Conservation (phyloP, 1,140 invertebrate genomes). For the Dermatophagoides farinae region DNA sequence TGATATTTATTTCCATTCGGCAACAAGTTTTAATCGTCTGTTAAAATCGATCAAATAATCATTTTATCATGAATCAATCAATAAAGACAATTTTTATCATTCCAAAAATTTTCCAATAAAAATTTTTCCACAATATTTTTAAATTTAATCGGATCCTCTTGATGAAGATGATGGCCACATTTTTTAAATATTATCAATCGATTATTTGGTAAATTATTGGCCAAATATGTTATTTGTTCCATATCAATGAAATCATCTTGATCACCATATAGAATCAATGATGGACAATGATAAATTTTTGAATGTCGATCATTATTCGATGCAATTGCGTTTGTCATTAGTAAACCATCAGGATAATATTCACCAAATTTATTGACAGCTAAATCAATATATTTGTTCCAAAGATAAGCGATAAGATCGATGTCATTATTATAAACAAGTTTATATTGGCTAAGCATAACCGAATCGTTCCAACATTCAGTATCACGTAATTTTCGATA, state of each 20-base stretch:
- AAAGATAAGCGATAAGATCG: not conserved
- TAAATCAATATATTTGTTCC: constrained; percentile 9
- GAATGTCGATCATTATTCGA: not conserved
- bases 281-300: not conserved
- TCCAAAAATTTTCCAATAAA: constrained; percentile 15
- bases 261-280: constrained; percentile 2
- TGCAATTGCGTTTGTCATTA: too few relatives aligned
- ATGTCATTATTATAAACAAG: not conserved
- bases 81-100: too few relatives aligned
- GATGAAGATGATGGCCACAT: constrained; percentile 11
- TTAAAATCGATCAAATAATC: too few relatives aligned
- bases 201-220: not conserved
- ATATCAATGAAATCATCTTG: constrained; percentile 8
- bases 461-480: not conserved
- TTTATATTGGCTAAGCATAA: not conserved
- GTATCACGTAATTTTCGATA: not conserved
- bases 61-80: too few relatives aligned
- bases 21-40: too few relatives aligned
- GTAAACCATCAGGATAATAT: not conserved
- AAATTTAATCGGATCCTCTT: not conserved
- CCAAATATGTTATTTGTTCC: constrained; percentile 7
- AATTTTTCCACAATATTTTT: constrained; percentile 13
- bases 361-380: not conserved
- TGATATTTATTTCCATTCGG: too few relatives aligned
- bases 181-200: constrained; percentile 9